These are phyloP conservation scores for Helarctos malayanus DNA, from an alignment of 2,797 vertebrate species.

Conservation along the genomic window DNA sequence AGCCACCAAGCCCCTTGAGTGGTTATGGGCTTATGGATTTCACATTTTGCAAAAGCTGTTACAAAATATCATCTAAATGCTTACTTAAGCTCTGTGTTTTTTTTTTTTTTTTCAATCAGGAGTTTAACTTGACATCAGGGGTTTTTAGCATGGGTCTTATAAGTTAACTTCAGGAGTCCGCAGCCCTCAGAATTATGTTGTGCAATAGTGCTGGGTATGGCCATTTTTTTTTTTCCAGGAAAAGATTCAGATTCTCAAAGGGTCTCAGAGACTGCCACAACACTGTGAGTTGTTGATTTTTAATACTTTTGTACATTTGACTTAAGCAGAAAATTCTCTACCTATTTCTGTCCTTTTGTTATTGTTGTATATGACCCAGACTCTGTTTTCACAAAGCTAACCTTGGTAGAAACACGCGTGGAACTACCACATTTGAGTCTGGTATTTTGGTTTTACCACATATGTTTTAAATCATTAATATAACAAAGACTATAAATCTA, in stretches of 20 bases:
- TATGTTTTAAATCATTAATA: conserved; percentile 51
- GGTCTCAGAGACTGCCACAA: not conserved
- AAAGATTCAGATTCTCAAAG: not conserved
- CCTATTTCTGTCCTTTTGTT: not conserved
- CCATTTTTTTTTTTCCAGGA: not conserved
- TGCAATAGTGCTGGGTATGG: not conserved
- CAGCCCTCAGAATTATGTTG: not conserved
- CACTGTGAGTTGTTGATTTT: not conserved
- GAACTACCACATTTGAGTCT: not conserved
- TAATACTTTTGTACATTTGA: not conserved
- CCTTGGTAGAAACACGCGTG: not conserved
- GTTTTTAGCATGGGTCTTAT: not conserved
- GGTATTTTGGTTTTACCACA: not conserved
- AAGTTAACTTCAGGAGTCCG: not conserved
- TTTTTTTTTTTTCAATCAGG: not conserved
- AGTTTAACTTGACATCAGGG: not conserved
- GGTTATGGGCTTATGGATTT: not conserved
- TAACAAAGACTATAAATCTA: conserved; percentile 26
- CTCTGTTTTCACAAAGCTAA: conserved; percentile 5
- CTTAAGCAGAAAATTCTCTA: not conserved
- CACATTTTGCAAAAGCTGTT: not conserved
- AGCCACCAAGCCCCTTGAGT: not conserved
- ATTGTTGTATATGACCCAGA: not conserved
- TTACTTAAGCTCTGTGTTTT: not conserved
- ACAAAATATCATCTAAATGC: not conserved